Evolutionary conservation across 2,888 invertebrate species (phyloP).

Genomic region (Orthosia gracilis): DNA sequence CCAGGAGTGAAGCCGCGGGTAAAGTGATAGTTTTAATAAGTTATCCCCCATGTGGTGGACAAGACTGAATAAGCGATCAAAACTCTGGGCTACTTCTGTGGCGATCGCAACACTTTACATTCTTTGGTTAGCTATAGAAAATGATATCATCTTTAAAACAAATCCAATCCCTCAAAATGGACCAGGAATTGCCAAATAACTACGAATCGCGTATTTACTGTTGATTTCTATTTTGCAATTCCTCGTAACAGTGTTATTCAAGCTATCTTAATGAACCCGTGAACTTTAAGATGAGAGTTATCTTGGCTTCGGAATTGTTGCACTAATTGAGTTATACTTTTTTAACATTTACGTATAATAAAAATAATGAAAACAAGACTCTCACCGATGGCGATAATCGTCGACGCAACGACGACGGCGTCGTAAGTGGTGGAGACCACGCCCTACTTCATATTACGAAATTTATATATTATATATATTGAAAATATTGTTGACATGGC

Average conservation of each 20-base stretch:
- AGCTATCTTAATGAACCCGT: neutral
- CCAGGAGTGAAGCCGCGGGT: too few species aligned
- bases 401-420: neutral
- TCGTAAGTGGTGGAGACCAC: too few species aligned
- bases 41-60: too few species aligned
- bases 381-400: neutral
- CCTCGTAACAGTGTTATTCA: conserved; percentile 5
- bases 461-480: too few species aligned
- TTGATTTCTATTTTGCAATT: neutral
- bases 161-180: neutral
- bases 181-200: conserved; percentile 11
- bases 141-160: neutral
- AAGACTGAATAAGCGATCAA: too few species aligned
- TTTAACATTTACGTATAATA: neutral
- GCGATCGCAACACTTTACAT: neutral
- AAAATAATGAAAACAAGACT: too few species aligned
- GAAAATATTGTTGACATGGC: neutral
- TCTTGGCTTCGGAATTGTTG: neutral
- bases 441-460: too few species aligned
- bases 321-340: neutral
- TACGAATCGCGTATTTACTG: neutral
- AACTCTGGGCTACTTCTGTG: too few species aligned
- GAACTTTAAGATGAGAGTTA: conserved; percentile 15
- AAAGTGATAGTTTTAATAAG: too few species aligned
- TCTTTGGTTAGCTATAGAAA: neutral